Evolutionary conservation across 37 sponge, comb jelly and placozoan species (phyloP).

Genomic region (Hormiphora californensis): DNA sequence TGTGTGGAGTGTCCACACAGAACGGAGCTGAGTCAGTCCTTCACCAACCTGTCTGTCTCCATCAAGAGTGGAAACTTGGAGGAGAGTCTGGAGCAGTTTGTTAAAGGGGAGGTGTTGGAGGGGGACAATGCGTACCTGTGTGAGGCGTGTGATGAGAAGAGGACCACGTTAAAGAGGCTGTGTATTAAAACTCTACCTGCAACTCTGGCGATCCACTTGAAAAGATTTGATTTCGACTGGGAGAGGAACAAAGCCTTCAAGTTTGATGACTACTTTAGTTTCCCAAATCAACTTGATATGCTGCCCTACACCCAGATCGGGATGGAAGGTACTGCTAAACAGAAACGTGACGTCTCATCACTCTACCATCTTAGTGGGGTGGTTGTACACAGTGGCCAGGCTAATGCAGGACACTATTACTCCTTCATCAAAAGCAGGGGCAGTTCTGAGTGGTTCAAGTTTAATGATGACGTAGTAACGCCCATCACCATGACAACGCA

Average conservation of each 20-base stretch:
- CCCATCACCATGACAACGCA: constrained; percentile 66
- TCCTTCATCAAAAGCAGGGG: constrained; percentile 78
- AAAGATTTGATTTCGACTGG: constrained; percentile 93
- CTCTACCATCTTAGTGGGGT: constrained; percentile 77
- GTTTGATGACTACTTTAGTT: constrained; percentile 76
- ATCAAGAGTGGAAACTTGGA: constrained; percentile 65
- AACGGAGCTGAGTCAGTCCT: constrained; percentile 79
- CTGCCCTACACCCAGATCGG: constrained; percentile 85
- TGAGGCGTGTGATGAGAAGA: constrained; percentile 88
- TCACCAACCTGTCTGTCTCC: constrained; percentile 68
- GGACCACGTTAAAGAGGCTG: constrained; percentile 84
- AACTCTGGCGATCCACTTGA: constrained; percentile 83
- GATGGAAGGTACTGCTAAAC: constrained; percentile 55
- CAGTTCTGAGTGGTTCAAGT: constrained; percentile 71
- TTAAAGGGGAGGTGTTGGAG: constrained; percentile 88
- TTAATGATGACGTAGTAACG: constrained; percentile 84
- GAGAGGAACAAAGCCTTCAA: constrained; percentile 87
- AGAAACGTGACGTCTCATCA: constrained; percentile 38
- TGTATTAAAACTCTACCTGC: constrained; percentile 86
- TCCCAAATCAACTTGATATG: constrained; percentile 79
- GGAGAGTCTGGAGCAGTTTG: constrained; percentile 84
- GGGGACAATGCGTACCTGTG: constrained; percentile 94
- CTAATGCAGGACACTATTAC: constrained; percentile 95
- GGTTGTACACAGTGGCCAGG: constrained; percentile 91
- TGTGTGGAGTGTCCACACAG: constrained; percentile 81